Conservation (phyloP, 2,797 vertebrate genomes). For the Pseudochirops cupreus region DNA sequence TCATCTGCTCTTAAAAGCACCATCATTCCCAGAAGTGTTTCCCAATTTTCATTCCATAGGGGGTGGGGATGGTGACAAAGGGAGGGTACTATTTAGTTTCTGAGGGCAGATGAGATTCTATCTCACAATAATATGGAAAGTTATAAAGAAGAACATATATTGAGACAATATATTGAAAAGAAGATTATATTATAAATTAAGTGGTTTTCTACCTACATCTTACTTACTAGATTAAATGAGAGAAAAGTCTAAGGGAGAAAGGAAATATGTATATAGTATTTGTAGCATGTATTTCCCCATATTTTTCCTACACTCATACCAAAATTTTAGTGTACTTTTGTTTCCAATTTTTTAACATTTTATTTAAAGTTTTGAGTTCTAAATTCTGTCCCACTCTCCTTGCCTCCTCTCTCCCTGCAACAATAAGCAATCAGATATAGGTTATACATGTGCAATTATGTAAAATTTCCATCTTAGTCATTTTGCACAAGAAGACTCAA, state of each 20-base stretch:
- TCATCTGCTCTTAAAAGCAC: neutral
- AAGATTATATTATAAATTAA: constrained; percentile 19
- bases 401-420: accelerated
- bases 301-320: neutral
- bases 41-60: neutral
- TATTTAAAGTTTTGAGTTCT: neutral
- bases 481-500: neutral
- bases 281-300: neutral
- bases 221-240: constrained; percentile 10
- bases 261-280: neutral
- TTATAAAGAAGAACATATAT: constrained; percentile 19
- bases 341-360: too few species aligned
- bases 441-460: neutral
- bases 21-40: accelerated
- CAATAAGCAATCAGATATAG: too few species aligned
- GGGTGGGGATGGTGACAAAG: neutral
- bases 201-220: neutral
- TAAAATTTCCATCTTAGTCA: neutral
- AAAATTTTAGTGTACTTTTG: constrained; percentile 38
- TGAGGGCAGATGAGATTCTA: constrained; percentile 10
- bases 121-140: constrained; percentile 32
- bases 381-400: neutral
- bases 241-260: constrained; percentile 25
- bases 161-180: constrained; percentile 50
- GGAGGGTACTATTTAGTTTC: neutral